Evolutionary conservation across 2,797 vertebrate species (phyloP).

Genomic region (Macropodus opercularis): DNA sequence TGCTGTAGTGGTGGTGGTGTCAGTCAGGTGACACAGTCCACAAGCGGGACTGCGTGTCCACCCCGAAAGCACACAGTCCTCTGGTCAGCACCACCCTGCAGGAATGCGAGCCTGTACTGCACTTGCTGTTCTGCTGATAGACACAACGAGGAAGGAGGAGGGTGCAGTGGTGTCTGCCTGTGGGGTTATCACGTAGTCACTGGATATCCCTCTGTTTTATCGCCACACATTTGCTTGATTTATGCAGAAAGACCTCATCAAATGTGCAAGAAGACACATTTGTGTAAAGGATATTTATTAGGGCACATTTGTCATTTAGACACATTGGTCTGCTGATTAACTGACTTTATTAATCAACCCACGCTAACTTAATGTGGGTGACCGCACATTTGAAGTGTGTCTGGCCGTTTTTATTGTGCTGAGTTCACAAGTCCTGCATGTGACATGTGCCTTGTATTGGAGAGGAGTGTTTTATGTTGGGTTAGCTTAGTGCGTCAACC

Average conservation of each 20-base stretch:
- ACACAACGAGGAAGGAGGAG: slow-evolving; percentile 43
- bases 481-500: background rate
- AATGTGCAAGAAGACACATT: background rate
- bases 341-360: background rate
- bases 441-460: slow-evolving; percentile 15
- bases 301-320: background rate
- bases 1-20: slow-evolving; percentile 34
- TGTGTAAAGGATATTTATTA: background rate
- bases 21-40: slow-evolving; percentile 57
- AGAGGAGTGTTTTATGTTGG: background rate
- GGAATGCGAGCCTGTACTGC: slow-evolving; percentile 9
- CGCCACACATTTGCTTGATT: slow-evolving; percentile 3
- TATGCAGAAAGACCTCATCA: background rate
- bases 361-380: background rate
- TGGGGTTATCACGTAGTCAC: slow-evolving; percentile 41
- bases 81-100: background rate
- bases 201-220: background rate
- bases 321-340: no score
- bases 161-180: background rate
- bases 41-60: slow-evolving; percentile 32
- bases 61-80: slow-evolving; percentile 56
- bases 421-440: slow-evolving; percentile 16
- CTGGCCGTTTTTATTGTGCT: slow-evolving; percentile 1
- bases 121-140: slow-evolving; percentile 16
- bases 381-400: background rate